Conservation (phyloP, 2,888 invertebrate genomes). For the Parelbella ahira region DNA sequence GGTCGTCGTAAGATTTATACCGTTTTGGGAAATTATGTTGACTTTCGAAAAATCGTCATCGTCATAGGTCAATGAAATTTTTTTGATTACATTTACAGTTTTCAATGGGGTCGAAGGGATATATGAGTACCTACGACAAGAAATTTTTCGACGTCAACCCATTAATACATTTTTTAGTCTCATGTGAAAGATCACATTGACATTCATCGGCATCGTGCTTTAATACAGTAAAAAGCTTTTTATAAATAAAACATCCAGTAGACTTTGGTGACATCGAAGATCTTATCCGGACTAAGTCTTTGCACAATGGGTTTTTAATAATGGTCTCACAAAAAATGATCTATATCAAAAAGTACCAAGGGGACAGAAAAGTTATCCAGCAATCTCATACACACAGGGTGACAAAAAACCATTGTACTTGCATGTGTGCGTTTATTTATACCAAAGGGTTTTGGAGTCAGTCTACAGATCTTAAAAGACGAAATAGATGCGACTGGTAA, state of each 20-base stretch:
- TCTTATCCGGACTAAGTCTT: constrained; percentile 75
- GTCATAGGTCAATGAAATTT: background rate
- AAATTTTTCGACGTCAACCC: background rate
- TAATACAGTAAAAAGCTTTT: constrained; percentile 62
- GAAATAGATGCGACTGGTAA: constrained; percentile 56
- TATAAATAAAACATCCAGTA: constrained; percentile 60
- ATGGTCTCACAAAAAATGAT: constrained; percentile 74
- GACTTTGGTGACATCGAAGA: constrained; percentile 73
- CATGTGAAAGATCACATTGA: constrained; percentile 18
- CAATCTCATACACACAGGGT: constrained; percentile 52
- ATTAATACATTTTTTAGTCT: constrained; percentile 7
- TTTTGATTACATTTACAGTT: background rate
- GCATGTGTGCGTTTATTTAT: constrained; percentile 51
- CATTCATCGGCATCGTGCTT: constrained; percentile 38
- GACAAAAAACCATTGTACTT: constrained; percentile 61
- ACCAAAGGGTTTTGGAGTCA: constrained; percentile 64
- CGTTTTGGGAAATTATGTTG: constrained; percentile 5
- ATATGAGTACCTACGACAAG: too few relatives aligned
- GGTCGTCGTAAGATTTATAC: constrained; percentile 11
- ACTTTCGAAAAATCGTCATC: constrained; percentile 1
- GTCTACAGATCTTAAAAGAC: constrained; percentile 56
- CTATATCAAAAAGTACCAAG: constrained; percentile 73
- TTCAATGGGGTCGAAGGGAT: background rate
- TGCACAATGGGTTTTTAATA: constrained; percentile 71
- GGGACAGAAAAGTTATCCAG: constrained; percentile 67